Base-by-base conservation (phyloP, 1,140 invertebrate genomes). In the Nixonia krombeini region DNA sequence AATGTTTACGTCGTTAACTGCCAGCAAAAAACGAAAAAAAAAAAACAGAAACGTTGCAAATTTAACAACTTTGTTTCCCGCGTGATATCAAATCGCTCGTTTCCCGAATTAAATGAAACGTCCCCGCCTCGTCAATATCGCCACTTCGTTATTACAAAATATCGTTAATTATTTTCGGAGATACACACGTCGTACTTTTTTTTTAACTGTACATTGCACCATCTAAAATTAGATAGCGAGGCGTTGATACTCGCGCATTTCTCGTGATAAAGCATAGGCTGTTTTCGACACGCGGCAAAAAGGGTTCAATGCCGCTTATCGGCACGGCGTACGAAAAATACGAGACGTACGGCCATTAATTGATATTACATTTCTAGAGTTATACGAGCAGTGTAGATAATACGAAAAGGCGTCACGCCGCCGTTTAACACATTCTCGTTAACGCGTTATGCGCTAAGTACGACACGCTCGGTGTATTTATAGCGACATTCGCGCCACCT, bases 381-480 rank as follows among this genome's bases (percentile, higher is more conserved):
- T 18, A 6, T 9, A 17, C 18, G n/a, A 9, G 16, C 17, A 6
- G 2, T 3, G 13, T 15, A 8, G 37, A 40, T 21, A 40, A 40
- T 40, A 18, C 37, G 18, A 17, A 21, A 8, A 40, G 17, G 17
- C 18, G 37, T 40, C 37, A 40, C 37, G 17, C 15, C 37, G 9
- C 37, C 10, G 37, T 40, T n/a, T n/a, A n/a, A n/a, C n/a, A n/a
- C n/a, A 40, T 21, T 21, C 16, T 8, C 3, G 8, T 40, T 40
- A 15, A 40, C 37, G 26, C 0, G 40, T 57, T 49, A 21, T 45
- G 45, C n/a, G n/a, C n/a, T n/a, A n/a, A n/a, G n/a, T n/a, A n/a
- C n/a, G n/a, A n/a, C n/a, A n/a, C n/a, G n/a, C n/a, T n/a, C n/a
- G n/a, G n/a, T n/a, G n/a, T n/a, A n/a, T n/a, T n/a, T n/a, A n/a